phyloP scores from a whole-genome alignment of 2,113 vertebrate genomes.

The Plecturocebus donacophilus region DNA sequence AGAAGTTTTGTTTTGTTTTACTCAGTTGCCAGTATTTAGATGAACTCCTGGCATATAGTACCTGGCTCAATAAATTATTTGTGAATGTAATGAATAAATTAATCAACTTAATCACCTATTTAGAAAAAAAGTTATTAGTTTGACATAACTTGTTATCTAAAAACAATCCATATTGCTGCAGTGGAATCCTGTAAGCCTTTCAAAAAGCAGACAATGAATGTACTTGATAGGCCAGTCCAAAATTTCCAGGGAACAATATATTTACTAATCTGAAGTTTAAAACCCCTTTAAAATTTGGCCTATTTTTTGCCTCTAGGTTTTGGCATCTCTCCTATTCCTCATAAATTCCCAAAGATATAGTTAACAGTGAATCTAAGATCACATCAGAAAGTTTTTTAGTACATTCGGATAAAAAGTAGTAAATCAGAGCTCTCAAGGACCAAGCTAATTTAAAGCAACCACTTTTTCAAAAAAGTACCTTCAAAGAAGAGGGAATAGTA shows the following conservation, averaged over 20 bases:
- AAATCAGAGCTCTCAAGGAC: background rate
- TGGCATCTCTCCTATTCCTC: background rate
- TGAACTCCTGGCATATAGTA: background rate
- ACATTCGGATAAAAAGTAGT: background rate
- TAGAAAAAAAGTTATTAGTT: background rate
- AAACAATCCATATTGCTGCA: background rate
- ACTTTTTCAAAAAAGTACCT: background rate
- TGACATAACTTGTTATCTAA: background rate
- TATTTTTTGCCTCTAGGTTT: constrained; percentile 14
- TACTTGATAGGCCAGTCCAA: background rate
- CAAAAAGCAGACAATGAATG: background rate
- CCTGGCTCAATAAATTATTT: background rate
- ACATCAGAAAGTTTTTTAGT: background rate
- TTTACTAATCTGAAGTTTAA: background rate
- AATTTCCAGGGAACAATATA: background rate
- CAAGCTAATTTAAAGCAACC: background rate
- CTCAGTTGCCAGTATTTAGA: background rate
- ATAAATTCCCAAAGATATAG: background rate
- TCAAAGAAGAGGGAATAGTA: background rate
- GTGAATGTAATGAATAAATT: background rate
- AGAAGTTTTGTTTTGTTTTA: background rate
- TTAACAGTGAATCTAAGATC: background rate
- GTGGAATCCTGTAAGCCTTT: background rate
- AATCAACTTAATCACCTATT: background rate
- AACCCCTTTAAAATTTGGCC: constrained; percentile 16